phyloP scores from a whole-genome alignment of 1,140 invertebrate genomes.

The Platorchestia sp. region DNA sequence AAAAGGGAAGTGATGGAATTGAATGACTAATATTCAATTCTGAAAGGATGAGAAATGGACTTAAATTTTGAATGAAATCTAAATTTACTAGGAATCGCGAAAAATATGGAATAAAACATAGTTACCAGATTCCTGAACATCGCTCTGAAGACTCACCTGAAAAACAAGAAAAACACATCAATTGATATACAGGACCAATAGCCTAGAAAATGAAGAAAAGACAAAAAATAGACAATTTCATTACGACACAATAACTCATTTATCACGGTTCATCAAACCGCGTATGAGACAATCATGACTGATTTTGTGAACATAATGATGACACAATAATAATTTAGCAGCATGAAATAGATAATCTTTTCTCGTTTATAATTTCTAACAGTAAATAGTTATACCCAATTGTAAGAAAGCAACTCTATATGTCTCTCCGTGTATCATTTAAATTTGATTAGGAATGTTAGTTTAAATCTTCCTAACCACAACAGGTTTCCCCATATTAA shows the following conservation, averaged over 20 bases:
- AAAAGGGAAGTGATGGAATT: neutral
- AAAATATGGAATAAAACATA: neutral
- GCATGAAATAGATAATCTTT: no score
- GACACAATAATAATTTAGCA: no score
- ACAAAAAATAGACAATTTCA: neutral
- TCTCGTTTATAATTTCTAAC: no score
- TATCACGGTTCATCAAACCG: no score
- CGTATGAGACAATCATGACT: no score
- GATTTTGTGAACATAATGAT: no score
- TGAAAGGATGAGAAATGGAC: neutral
- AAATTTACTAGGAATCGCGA: neutral
- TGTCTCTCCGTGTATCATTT: no score
- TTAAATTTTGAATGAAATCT: neutral
- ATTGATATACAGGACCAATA: neutral
- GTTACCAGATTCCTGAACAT: neutral
- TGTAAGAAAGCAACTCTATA: no score
- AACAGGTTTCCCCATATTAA: no score
- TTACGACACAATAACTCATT: neutral
- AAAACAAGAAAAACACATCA: neutral
- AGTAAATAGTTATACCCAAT: no score
- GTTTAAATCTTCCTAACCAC: no score
- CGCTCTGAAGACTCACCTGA: neutral
- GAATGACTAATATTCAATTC: neutral
- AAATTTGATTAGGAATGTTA: no score
- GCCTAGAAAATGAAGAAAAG: neutral